A percentile compares a stretch with the other conserved stretches of the same genome.
These are phyloP conservation scores for Nebria ingens DNA, from an alignment of 1,140 invertebrate genomes.

Conservation along the genomic window DNA sequence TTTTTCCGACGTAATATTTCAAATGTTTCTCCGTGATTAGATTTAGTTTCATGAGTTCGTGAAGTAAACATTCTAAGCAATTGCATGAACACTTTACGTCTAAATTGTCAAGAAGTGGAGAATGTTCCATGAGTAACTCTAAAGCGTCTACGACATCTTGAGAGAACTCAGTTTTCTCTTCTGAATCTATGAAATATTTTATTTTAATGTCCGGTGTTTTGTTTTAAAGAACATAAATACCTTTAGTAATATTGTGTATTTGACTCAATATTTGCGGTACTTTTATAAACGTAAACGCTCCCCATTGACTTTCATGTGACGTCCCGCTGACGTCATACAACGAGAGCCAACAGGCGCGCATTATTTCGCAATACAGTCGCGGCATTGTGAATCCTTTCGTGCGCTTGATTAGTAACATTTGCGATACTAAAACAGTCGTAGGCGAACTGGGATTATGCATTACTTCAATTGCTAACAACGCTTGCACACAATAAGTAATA, in stretches of 20 bases:
- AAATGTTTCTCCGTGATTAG: conserved; percentile 71
- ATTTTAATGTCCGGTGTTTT: conserved; percentile 8
- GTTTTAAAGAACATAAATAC: conserved; percentile 19
- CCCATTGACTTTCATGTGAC: conserved; percentile 75
- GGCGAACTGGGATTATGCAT: conserved; percentile 65
- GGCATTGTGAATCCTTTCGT: conserved; percentile 61
- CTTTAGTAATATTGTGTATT: conserved; percentile 44
- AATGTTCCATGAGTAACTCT: conserved; percentile 69
- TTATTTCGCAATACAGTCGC: conserved; percentile 77
- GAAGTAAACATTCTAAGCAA: conserved; percentile 70
- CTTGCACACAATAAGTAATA: conserved; percentile 64
- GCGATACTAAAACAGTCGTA: conserved; percentile 64
- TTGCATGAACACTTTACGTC: conserved; percentile 83
- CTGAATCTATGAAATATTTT: conserved; percentile 26
- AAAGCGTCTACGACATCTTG: conserved; percentile 71
- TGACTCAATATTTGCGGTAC: conserved; percentile 69
- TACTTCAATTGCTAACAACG: conserved; percentile 55
- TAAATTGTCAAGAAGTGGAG: conserved; percentile 75
- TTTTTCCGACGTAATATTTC: conserved; percentile 55
- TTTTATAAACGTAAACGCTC: conserved; percentile 87
- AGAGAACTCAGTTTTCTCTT: conserved; percentile 51
- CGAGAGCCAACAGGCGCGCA: conserved; percentile 80
- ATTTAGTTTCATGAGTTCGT: conserved; percentile 67
- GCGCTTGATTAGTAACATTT: conserved; percentile 71
- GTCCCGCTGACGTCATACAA: conserved; percentile 67